phyloP scores from a whole-genome alignment of 2,797 vertebrate species.

The Agapornis canus region DNA sequence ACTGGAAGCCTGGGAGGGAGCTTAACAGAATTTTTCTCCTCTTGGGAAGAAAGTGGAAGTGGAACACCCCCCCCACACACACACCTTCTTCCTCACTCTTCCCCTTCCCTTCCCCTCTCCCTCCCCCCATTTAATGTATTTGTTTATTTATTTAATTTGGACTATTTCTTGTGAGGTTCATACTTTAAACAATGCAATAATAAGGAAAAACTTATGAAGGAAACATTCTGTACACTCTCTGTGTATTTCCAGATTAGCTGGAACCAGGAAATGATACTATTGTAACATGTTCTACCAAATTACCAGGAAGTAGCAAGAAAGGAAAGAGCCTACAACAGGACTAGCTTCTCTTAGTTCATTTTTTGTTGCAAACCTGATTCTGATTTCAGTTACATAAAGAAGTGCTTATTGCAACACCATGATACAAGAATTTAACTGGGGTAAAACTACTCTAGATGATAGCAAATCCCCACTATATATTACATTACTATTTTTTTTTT shows the following conservation, averaged over 20 bases:
- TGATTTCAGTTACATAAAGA: not conserved
- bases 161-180: not conserved
- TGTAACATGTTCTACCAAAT: not conserved
- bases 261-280: not conserved
- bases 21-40: not conserved
- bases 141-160: not conserved
- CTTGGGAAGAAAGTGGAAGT: not conserved
- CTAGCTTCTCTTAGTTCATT: not conserved
- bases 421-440: not conserved
- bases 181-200: not conserved
- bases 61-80: not conserved
- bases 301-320: not conserved
- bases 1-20: not conserved
- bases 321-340: not conserved
- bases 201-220: not conserved
- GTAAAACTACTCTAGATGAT: not conserved
- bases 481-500: not conserved
- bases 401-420: not conserved
- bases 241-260: not conserved
- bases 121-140: not conserved
- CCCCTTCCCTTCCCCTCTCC: rapidly evolving
- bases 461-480: not conserved
- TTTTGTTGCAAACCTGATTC: not conserved
- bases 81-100: not conserved
- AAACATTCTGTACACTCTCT: not conserved